Evolutionary conservation across 2,113 vertebrate genomes (phyloP).

Genomic region (Sialia sialis): DNA sequence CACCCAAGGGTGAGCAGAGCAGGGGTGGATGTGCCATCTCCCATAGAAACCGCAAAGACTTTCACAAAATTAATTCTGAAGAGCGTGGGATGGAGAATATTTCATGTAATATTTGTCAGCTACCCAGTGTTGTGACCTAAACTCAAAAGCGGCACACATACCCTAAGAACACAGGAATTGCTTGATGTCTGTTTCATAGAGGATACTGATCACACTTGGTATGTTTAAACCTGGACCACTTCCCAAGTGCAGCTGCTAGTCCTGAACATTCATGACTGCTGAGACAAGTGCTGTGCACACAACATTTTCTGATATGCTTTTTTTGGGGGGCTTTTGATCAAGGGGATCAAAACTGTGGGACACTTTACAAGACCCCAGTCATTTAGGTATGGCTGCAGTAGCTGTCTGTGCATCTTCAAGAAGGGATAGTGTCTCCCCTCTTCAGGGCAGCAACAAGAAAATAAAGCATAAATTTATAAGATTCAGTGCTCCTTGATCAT

Average conservation of each 20-base stretch:
- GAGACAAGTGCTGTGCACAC: neutral
- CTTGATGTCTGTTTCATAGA: neutral
- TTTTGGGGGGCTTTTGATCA: neutral
- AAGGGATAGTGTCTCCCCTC: neutral
- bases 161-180: neutral
- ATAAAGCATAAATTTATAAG: neutral
- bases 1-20: neutral
- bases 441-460: neutral
- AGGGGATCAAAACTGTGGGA: neutral
- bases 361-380: neutral
- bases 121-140: neutral
- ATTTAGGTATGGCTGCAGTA: neutral
- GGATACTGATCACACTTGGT: neutral
- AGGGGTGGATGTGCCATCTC: neutral
- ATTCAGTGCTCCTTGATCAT: neutral
- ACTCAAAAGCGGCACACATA: neutral
- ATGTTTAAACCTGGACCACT: neutral
- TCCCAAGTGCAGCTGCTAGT: neutral
- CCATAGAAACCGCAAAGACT: neutral
- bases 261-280: neutral
- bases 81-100: neutral
- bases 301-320: neutral
- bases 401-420: neutral
- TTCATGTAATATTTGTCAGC: neutral
- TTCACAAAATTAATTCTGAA: neutral